Conservation (phyloP, 2,797 vertebrate species). For the Fistularia commersonii region DNA sequence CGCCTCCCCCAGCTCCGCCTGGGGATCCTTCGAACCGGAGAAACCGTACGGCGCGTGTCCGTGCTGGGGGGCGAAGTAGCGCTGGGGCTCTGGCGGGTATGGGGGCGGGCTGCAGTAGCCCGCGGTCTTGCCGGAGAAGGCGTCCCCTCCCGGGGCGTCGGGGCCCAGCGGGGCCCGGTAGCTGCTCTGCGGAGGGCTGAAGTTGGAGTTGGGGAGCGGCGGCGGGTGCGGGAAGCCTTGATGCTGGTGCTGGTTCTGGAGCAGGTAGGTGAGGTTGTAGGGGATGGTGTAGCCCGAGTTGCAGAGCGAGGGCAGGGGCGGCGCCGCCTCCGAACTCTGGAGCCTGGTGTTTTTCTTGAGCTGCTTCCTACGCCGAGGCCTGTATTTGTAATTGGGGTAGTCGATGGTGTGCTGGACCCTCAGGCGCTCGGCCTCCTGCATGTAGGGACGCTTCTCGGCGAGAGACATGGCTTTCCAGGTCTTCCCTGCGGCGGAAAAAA, state of each 20-base stretch:
- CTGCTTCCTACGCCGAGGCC: conserved; percentile 89
- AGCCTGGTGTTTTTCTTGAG: conserved; percentile 79
- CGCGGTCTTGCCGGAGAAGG: conserved; percentile 26
- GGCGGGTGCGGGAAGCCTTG: conserved; percentile 31
- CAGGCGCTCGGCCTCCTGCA: conserved; percentile 94
- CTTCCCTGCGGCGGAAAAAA: conserved; percentile 72
- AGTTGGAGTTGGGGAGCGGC: neutral
- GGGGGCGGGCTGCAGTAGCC: conserved; percentile 57
- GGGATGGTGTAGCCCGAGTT: conserved; percentile 62
- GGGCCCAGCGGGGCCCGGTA: conserved; percentile 19
- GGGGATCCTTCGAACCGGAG: conserved; percentile 37
- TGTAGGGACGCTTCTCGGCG: conserved; percentile 91
- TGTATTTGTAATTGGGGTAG: conserved; percentile 96
- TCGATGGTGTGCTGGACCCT: conserved; percentile 95
- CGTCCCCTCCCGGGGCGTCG: neutral
- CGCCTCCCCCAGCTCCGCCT: conserved; percentile 45
- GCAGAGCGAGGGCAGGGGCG: conserved; percentile 50
- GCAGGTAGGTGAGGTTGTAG: conserved; percentile 75
- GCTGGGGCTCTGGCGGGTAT: conserved; percentile 61
- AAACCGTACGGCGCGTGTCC: conserved; percentile 53
- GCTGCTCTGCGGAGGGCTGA: conserved; percentile 14
- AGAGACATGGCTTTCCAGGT: conserved; percentile 92
- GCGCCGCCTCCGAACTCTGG: conserved; percentile 31
- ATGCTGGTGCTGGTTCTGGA: conserved; percentile 67
- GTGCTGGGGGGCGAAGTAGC: conserved; percentile 71